Conservation (phyloP, 92 coral and sea anemone genomes). For the Montipora capitata region DNA sequence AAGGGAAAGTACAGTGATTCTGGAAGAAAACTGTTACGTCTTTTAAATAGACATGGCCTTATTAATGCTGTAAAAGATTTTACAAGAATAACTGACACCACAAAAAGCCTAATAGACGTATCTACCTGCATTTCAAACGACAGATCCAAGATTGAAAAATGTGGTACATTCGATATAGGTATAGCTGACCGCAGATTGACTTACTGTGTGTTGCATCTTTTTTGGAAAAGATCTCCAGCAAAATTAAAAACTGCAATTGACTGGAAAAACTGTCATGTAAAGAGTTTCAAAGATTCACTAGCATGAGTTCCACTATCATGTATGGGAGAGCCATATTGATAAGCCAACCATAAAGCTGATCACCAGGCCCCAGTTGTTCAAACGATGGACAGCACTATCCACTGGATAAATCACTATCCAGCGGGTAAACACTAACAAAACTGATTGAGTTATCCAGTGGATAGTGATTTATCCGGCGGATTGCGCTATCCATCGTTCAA, state of each 20-base stretch:
- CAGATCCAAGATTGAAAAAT: neutral
- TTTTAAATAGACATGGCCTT: neutral
- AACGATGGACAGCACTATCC: too few relatives aligned
- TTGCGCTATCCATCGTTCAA: too few relatives aligned
- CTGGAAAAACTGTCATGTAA: neutral
- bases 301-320: neutral
- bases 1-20: neutral
- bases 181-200: constrained; percentile 1
- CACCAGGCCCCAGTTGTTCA: too few relatives aligned
- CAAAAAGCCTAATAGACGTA: neutral
- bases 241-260: neutral
- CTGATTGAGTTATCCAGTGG: too few relatives aligned
- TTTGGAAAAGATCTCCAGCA: neutral
- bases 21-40: neutral
- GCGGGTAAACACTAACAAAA: too few relatives aligned
- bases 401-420: too few relatives aligned
- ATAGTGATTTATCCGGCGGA: too few relatives aligned
- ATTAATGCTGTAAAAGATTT: neutral
- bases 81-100: neutral
- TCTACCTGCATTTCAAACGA: neutral
- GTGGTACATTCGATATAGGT: neutral
- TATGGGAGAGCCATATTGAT: neutral
- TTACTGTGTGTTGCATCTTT: neutral
- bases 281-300: neutral
- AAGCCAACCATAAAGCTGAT: neutral